Conservation (phyloP, 2,888 invertebrate genomes). For the Pyrrhosoma nymphula region DNA sequence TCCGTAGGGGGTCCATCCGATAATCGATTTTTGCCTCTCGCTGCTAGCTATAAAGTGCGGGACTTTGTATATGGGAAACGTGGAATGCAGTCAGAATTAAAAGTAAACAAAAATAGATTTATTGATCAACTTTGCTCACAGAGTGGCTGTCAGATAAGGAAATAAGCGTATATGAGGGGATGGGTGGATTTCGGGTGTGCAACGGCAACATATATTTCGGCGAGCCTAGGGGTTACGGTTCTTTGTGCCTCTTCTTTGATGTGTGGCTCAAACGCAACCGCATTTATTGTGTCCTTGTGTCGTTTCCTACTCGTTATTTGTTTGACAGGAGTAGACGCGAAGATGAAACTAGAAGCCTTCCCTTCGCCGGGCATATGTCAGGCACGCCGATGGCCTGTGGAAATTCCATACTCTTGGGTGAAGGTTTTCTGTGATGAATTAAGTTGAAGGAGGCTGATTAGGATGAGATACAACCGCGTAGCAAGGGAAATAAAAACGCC, state of each 20-base stretch:
- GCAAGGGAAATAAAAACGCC: background rate
- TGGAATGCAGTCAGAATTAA: constrained; percentile 65
- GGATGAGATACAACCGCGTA: background rate
- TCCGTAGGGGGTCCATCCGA: constrained; percentile 28
- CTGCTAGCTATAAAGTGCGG: constrained; percentile 56
- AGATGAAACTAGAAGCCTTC: background rate
- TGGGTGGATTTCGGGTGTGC: background rate
- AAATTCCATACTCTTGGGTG: background rate
- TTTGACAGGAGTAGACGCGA: background rate
- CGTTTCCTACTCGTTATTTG: constrained; percentile 11
- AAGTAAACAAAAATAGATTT: constrained; percentile 66
- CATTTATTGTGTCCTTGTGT: background rate
- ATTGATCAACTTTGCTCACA: constrained; percentile 43
- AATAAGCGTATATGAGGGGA: constrained; percentile 24
- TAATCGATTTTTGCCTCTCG: constrained; percentile 60
- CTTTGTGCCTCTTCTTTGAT: constrained; percentile 51
- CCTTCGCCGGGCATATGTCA: background rate
- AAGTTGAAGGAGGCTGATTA: background rate
- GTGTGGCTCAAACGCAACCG: constrained; percentile 35
- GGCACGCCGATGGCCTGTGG: background rate
- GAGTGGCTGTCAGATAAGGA: constrained; percentile 56
- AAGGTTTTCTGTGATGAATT: background rate
- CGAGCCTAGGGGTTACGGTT: background rate
- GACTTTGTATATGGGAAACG: constrained; percentile 65
- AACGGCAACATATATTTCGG: constrained; percentile 30